Evolutionary conservation across 2,888 invertebrate species (phyloP), one percentile per base, ranked within the genome.

Genomic region (Omphaloscelis lunosa): DNA sequence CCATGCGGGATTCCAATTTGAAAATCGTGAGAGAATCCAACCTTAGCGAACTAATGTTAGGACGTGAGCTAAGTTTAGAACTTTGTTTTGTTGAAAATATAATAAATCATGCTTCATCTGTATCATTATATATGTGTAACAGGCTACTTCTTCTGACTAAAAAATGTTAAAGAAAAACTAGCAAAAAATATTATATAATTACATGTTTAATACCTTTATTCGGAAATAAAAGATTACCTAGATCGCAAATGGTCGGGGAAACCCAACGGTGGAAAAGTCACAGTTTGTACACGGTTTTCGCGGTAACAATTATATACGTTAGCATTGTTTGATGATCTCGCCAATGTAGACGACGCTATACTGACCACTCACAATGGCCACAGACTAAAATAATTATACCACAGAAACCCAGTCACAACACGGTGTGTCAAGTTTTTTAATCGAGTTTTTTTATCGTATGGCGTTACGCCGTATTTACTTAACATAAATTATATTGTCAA

Each of bases 401-500:
- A 80, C 70, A 86, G 89, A 85, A 81, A 72, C 75, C 68, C 79
- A 76, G 66, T 81, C 83, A 79, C 75, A 86, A 78, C 48, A 71
- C 91, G 91, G 92, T 86, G 75, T 80, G 77, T 80, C 85, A 91
- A 91, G 78, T 87, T 86, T 81, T 89, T 90, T 86, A 86, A 88
- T 81, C 83, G 80, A 83, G 58, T 80, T 83, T 88, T 90, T 91
- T 92, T 92, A 90, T 80, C 86, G 89, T 92, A 86, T 86, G 84
- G 72, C 88, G 89, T 89, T 89, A 91, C 89, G 90, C 90, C 80
- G 86, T 91, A 90, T 95, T 94, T 93, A 92, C 91, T 93, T 95
- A 93, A 90, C 94, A 94, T 91, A 94, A 91, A 93, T 94, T 92
- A 94, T 91, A 93, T 96, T 95, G 95, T 95, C 95, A 95, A 95